These are phyloP conservation scores for Conus ventricosus DNA, from an alignment of 1,140 invertebrate genomes.

Conservation along the genomic window DNA sequence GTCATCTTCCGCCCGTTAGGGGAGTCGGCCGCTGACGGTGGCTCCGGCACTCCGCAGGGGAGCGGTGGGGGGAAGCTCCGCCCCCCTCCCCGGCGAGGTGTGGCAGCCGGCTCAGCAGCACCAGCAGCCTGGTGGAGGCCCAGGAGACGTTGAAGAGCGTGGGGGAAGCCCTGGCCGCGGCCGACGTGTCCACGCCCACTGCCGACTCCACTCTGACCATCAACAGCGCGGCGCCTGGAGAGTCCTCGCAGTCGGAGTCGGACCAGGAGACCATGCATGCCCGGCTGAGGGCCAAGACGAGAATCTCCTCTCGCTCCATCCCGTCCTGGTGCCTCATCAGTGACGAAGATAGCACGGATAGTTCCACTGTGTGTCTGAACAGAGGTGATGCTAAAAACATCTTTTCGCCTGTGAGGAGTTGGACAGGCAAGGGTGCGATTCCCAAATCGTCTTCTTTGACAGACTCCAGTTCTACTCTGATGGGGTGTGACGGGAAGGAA, in stretches of 20 bases:
- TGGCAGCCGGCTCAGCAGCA: conserved; percentile 40
- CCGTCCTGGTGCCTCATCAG: conserved; percentile 60
- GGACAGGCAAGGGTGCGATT: neutral
- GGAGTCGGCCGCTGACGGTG: neutral
- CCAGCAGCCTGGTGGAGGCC: conserved; percentile 41
- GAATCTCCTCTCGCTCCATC: conserved; percentile 50
- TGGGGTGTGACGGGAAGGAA: neutral
- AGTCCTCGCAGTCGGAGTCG: conserved; percentile 64
- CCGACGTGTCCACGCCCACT: neutral
- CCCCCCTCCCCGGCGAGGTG: conserved; percentile 52
- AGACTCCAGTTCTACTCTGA: neutral
- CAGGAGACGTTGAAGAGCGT: conserved; percentile 14
- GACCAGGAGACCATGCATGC: conserved; percentile 65
- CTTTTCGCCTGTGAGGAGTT: conserved; percentile 24
- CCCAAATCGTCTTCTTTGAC: neutral
- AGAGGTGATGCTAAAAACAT: neutral
- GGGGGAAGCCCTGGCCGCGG: neutral
- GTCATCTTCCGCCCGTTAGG: conserved; percentile 58
- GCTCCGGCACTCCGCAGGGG: neutral
- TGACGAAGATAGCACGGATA: conserved; percentile 56
- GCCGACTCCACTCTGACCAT: conserved; percentile 16
- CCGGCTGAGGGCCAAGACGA: conserved; percentile 59
- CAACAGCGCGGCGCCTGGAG: conserved; percentile 42
- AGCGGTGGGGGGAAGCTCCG: conserved; percentile 33
- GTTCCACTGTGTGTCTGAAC: conserved; percentile 6